phyloP scores from a whole-genome alignment of 2,113 vertebrate genomes.

The Carettochelys insculpta region DNA sequence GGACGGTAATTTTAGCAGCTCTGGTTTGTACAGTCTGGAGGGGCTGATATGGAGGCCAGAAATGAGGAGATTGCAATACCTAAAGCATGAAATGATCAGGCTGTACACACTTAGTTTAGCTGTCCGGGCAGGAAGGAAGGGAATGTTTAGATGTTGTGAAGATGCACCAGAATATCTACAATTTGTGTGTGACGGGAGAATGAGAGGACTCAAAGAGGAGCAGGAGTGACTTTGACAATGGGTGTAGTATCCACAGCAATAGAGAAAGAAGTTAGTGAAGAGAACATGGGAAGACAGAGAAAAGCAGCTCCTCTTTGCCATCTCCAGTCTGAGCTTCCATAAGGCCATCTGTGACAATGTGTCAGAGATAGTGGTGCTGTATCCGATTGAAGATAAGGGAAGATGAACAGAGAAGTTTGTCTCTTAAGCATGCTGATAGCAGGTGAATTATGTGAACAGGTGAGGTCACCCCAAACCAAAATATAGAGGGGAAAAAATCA shows the following conservation, averaged over 20 bases:
- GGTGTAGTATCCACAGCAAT: background rate
- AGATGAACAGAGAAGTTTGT: background rate
- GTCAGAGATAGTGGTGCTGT: background rate
- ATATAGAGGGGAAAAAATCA: background rate
- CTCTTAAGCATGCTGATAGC: background rate
- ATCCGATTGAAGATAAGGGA: background rate
- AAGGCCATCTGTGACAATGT: background rate
- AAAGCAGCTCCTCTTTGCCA: background rate
- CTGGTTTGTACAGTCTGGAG: constrained; percentile 14
- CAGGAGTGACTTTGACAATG: background rate
- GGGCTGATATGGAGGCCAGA: background rate
- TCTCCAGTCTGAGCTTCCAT: background rate
- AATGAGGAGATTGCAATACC: background rate
- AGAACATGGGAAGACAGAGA: background rate
- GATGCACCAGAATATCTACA: background rate
- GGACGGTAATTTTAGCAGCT: background rate
- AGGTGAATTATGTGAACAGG: background rate
- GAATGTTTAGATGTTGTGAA: background rate
- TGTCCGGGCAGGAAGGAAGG: background rate
- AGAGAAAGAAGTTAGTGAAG: background rate
- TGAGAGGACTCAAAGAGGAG: background rate
- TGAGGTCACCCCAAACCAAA: background rate
- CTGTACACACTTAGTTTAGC: background rate
- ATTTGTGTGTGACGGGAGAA: background rate
- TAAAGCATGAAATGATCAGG: background rate